Evolutionary conservation across 2,797 vertebrate genomes (phyloP).

Genomic region (Caiman crocodilus): DNA sequence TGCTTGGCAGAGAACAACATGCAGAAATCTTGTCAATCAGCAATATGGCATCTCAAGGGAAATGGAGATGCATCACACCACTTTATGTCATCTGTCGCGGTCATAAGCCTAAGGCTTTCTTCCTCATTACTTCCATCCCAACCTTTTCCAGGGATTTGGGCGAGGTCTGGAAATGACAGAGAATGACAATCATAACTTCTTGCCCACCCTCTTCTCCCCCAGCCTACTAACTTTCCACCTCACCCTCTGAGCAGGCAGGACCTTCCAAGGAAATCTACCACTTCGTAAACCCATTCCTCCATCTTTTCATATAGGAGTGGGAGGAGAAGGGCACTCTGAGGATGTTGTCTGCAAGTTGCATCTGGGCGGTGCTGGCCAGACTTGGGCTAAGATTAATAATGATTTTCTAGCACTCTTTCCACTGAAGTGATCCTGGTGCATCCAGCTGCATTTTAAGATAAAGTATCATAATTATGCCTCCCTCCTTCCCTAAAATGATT

Average conservation of each 20-base stretch:
- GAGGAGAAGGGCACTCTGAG: not conserved
- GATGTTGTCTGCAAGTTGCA: not conserved
- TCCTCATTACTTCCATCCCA: not conserved
- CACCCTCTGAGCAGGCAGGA: not conserved
- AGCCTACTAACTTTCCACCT: not conserved
- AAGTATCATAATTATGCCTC: not conserved
- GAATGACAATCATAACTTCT: not conserved
- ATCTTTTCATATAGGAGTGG: not conserved
- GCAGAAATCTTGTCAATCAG: accelerated
- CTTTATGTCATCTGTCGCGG: not conserved
- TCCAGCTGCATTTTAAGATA: constrained; percentile 9
- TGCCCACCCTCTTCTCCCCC: not conserved
- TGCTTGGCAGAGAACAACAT: accelerated
- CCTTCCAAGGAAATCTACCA: not conserved
- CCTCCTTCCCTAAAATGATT: constrained; percentile 19
- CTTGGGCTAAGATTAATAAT: not conserved
- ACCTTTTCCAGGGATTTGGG: not conserved
- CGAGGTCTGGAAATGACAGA: not conserved
- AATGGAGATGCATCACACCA: accelerated
- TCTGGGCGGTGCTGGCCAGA: not conserved
- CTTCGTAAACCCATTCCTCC: not conserved
- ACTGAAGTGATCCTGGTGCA: not conserved
- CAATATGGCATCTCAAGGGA: accelerated
- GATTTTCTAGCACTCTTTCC: not conserved
- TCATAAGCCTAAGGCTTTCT: not conserved